phyloP scores from a whole-genome alignment of 2,797 vertebrate species.

The Anas bahamensis region DNA sequence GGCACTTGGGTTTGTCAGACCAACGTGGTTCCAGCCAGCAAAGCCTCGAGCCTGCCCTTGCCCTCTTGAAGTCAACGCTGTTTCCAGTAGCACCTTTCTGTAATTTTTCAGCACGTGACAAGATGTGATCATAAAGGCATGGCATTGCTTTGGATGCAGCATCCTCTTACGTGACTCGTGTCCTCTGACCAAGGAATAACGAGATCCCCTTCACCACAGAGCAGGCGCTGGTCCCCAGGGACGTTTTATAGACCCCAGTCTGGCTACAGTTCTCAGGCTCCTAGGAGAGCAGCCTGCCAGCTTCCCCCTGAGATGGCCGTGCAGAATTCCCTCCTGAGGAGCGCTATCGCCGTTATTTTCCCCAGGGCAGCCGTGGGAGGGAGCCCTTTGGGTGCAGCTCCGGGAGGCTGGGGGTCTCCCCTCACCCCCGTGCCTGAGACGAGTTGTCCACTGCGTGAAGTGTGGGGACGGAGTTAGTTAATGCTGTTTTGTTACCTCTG shows the following conservation, averaged over 20 bases:
- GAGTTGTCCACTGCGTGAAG: accelerated
- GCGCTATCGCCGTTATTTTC: accelerated
- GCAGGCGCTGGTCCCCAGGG: background rate
- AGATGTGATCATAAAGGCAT: background rate
- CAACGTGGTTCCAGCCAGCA: background rate
- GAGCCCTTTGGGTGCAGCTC: background rate
- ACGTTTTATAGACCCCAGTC: background rate
- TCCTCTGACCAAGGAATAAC: background rate
- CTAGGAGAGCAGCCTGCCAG: background rate
- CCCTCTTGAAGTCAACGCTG: accelerated
- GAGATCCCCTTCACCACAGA: background rate
- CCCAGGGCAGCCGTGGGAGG: background rate
- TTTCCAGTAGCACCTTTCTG: background rate
- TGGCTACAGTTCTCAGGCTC: accelerated
- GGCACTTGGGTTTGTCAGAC: no score
- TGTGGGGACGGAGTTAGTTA: background rate
- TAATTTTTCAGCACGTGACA: background rate
- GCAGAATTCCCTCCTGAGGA: background rate
- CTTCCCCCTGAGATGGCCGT: background rate
- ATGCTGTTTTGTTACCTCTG: background rate
- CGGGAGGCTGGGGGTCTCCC: accelerated
- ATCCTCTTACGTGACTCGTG: background rate
- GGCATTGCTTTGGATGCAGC: no score
- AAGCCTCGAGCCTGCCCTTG: background rate
- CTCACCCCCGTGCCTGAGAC: accelerated